Evolutionary conservation across 2,113 vertebrate species (phyloP), one percentile per base, ranked within the genome.

Genomic region (Ceuthmochares aereus): DNA sequence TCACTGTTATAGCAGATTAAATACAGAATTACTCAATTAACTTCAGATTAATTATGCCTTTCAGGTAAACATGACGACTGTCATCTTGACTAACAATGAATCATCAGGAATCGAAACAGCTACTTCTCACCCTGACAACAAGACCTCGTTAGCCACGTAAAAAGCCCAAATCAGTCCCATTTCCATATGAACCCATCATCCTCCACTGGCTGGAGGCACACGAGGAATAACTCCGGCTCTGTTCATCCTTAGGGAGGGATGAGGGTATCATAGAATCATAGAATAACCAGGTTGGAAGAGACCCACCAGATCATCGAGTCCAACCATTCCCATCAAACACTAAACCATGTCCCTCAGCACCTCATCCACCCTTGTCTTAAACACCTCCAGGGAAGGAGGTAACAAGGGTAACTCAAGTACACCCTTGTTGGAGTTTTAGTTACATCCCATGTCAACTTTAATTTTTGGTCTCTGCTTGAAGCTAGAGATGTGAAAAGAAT

Each of bases 11-110:
- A 64, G 63, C 52, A 85, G 67, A 75, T 93, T 83, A 93, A 93
- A 96, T 75, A 89, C 74, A 93, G 83, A 94, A 84, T 91, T 82
- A 82, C 78, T 93, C 83, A 73, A 92, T 90, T 93, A 92, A 70
- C 68, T 93, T 42, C 75, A 67, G 75, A 92, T 93, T 94, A 86
- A 95, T 95, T 89, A 80, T 25, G 76, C 68, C 55, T 92, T 69
- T 74, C 86, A 92, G 89, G 75, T 90, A 83, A 94, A 69, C 55
- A 54, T 3, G 10, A 62, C 0, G 13, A 84, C 52, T 56, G 66
- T 56, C 76, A 47, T 56, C 82, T 43, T 14, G 34, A 51, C 64
- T 81, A 64, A 54, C 14, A 21, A n/a, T 27, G 84, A 42, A 47
- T 62, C 47, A 40, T 7, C 15, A 43, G 60, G 37, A n/a, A 55